A percentile compares a stretch with the other conserved stretches of the same genome.
phyloP scores from a whole-genome alignment of 2,113 vertebrate species.

The Silurus asotus region DNA sequence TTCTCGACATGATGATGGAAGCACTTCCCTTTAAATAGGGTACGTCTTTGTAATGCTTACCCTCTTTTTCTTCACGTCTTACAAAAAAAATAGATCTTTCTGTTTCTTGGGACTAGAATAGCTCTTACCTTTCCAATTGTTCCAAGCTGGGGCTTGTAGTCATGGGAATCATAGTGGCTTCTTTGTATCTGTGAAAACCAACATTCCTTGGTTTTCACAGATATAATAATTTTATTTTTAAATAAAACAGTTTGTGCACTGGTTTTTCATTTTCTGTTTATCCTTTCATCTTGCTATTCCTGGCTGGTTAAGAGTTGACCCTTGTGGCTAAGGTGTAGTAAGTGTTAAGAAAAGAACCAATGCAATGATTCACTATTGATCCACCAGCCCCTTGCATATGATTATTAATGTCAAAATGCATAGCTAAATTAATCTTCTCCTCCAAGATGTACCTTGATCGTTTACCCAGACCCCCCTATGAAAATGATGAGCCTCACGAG shows the following conservation, averaged over 20 bases:
- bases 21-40: slow-evolving; percentile 41
- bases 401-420: slow-evolving; percentile 43
- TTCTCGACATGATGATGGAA: slow-evolving; percentile 55
- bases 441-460: slow-evolving; percentile 7
- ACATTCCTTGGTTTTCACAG: background rate
- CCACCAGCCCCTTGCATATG: slow-evolving; percentile 55
- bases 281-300: background rate
- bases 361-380: slow-evolving; percentile 55
- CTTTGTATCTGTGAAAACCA: slow-evolving; percentile 15
- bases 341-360: slow-evolving; percentile 4
- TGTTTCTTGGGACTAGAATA: slow-evolving; percentile 35
- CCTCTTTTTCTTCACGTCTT: slow-evolving; percentile 13
- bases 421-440: slow-evolving; percentile 58
- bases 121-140: slow-evolving; percentile 36
- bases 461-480: slow-evolving; percentile 12
- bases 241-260: slow-evolving; percentile 12
- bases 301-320: slow-evolving; percentile 26
- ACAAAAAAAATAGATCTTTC: slow-evolving; percentile 28
- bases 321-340: background rate
- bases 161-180: slow-evolving; percentile 25
- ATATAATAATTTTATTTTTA: background rate
- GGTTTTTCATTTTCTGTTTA: background rate
- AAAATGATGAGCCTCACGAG: slow-evolving; percentile 55
- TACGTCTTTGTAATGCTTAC: slow-evolving; percentile 42
- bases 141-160: slow-evolving; percentile 27